Percentiles rank a stretch among this genome's conserved stretches.
Evolutionary conservation across 1,140 invertebrate species (phyloP).

Genomic region (Aphaenogaster ashmeadi): DNA sequence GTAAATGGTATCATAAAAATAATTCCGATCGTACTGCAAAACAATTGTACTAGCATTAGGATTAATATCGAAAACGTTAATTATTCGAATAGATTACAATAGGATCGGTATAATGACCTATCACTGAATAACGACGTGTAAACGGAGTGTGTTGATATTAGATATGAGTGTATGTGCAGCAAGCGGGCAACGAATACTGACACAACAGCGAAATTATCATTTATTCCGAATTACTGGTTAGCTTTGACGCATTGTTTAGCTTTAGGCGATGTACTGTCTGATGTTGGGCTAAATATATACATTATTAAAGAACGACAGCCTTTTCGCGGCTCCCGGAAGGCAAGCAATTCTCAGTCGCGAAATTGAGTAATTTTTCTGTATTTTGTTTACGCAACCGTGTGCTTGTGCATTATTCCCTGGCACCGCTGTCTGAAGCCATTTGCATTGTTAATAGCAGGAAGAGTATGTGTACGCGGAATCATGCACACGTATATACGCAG

Average conservation of each 20-base stretch:
- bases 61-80: slow-evolving; percentile 51
- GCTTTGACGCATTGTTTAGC: slow-evolving; percentile 33
- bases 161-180: background rate
- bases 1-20: slow-evolving; percentile 27
- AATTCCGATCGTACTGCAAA: slow-evolving; percentile 15
- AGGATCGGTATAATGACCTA: slow-evolving; percentile 24
- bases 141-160: background rate
- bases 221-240: slow-evolving; percentile 32
- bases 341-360: slow-evolving; percentile 64
- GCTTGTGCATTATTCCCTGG: slow-evolving; percentile 43
- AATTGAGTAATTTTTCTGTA: slow-evolving; percentile 79
- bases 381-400: slow-evolving; percentile 71
- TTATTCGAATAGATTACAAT: slow-evolving; percentile 50
- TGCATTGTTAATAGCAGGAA: slow-evolving; percentile 73
- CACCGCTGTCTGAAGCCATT: slow-evolving; percentile 32
- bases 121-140: slow-evolving; percentile 30
- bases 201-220: slow-evolving; percentile 12
- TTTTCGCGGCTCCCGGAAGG: slow-evolving; percentile 15
- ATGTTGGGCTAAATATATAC: slow-evolving; percentile 56
- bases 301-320: slow-evolving; percentile 73
- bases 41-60: slow-evolving; percentile 46
- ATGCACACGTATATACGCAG: background rate
- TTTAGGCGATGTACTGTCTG: slow-evolving; percentile 15
- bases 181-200: background rate
- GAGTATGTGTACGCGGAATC: background rate